Evolutionary conservation across 92 coral and sea anemone genomes (phyloP).

Genomic region (Actinostola sp.): DNA sequence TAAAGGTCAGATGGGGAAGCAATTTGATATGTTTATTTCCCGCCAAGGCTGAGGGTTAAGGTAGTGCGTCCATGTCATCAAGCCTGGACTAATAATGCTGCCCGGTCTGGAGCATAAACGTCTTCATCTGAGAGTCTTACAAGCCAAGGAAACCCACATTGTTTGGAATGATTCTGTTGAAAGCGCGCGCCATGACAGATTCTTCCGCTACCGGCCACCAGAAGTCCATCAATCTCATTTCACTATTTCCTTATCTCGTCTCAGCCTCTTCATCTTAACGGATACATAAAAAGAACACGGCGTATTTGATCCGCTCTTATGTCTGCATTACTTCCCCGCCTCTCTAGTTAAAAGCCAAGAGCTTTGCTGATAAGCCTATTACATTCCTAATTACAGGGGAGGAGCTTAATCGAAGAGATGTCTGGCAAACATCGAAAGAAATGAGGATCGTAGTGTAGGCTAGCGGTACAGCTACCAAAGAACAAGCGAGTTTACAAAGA

Average conservation of each 20-base stretch:
- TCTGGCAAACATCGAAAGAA: conserved; percentile 10
- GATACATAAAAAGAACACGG: background rate
- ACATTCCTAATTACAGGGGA: conserved; percentile 63
- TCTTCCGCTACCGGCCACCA: conserved; percentile 3
- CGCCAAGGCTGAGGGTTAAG: conserved; percentile 7
- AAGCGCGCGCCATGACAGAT: background rate
- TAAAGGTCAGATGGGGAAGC: conserved; percentile 13
- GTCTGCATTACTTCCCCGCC: conserved; percentile 46
- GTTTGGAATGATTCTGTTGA: too few species aligned
- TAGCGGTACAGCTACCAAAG: background rate
- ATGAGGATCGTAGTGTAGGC: background rate
- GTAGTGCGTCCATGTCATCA: background rate
- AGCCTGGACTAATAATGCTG: background rate
- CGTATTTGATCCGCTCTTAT: background rate
- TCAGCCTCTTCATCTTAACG: background rate
- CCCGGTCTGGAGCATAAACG: background rate
- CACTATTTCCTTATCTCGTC: conserved; percentile 7
- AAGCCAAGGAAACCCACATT: too few species aligned
- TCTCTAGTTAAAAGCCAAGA: conserved; percentile 38
- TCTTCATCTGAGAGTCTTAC: background rate
- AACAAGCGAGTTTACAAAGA: background rate
- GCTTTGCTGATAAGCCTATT: conserved; percentile 27
- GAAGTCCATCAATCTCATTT: conserved; percentile 1
- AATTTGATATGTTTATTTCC: conserved; percentile 8
- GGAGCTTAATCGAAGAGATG: conserved; percentile 39